Conservation (phyloP, 1,140 invertebrate genomes). For the Drosophila sp. region DNA sequence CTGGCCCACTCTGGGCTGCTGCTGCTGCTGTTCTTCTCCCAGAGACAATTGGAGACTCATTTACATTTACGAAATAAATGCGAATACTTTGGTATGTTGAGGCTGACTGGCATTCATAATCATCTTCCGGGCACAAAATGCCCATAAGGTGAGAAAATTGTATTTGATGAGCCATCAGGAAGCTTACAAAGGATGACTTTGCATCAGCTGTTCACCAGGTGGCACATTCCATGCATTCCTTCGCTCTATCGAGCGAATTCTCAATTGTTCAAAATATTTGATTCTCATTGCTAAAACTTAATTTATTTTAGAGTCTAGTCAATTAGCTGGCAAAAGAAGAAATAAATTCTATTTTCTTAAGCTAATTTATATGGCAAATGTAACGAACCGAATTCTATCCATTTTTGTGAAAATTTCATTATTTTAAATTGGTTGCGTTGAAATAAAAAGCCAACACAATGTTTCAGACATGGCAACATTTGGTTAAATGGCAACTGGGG, state of each 20-base stretch:
- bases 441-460: slow-evolving; percentile 16
- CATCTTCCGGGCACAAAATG: slow-evolving; percentile 27
- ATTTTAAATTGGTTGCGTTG: slow-evolving; percentile 18
- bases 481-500: slow-evolving; percentile 58
- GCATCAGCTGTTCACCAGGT: slow-evolving; percentile 30
- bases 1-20: background rate
- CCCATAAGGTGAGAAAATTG: slow-evolving; percentile 54
- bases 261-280: too few species aligned
- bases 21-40: slow-evolving; percentile 15
- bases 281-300: background rate
- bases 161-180: slow-evolving; percentile 35
- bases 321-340: slow-evolving; percentile 23
- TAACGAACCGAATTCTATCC: slow-evolving; percentile 7
- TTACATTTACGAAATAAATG: slow-evolving; percentile 50
- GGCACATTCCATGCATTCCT: slow-evolving; percentile 26
- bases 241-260: too few species aligned
- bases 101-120: slow-evolving; percentile 33
- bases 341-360: slow-evolving; percentile 30
- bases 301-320: background rate
- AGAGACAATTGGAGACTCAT: slow-evolving; percentile 62
- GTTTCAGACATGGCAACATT: slow-evolving; percentile 39
- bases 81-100: slow-evolving; percentile 27
- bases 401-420: slow-evolving; percentile 17
- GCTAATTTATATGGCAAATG: slow-evolving; percentile 5
- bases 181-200: slow-evolving; percentile 24